Conservation (phyloP, 2,888 invertebrate genomes). For the Erebia ligea region DNA sequence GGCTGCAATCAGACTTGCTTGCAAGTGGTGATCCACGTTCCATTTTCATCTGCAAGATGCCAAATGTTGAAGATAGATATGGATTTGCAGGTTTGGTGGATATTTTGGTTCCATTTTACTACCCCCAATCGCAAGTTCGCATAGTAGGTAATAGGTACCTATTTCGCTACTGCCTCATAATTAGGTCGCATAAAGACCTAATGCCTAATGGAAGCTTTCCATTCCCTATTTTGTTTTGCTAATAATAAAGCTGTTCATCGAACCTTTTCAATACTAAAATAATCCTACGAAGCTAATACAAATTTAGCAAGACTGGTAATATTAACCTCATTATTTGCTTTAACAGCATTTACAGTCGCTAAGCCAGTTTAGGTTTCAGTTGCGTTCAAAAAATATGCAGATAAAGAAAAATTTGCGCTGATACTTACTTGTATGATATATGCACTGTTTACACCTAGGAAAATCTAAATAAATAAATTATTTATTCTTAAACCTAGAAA, state of each 20-base stretch:
- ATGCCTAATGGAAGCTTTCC: slow-evolving; percentile 11
- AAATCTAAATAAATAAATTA: background rate
- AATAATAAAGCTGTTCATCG: slow-evolving; percentile 7
- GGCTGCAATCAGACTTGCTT: no score
- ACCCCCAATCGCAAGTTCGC: background rate
- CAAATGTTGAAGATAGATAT: background rate
- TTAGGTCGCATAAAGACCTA: slow-evolving; percentile 8
- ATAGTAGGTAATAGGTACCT: background rate
- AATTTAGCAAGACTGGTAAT: background rate
- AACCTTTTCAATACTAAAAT: background rate
- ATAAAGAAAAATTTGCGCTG: background rate
- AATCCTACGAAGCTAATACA: background rate
- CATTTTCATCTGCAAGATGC: no score
- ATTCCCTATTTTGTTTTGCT: background rate
- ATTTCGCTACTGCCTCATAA: slow-evolving; percentile 1
- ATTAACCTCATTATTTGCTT: slow-evolving; percentile 5
- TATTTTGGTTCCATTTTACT: background rate
- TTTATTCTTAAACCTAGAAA: no score
- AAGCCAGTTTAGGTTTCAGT: background rate
- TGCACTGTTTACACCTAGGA: background rate
- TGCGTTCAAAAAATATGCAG: background rate
- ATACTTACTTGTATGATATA: background rate
- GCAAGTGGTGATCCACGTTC: no score
- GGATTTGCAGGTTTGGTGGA: background rate
- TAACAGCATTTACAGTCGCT: background rate